A percentile compares a stretch with the other conserved stretches of the same genome.
phyloP scores from a whole-genome alignment of 2,888 invertebrate genomes.

The Drosophila picticornis region DNA sequence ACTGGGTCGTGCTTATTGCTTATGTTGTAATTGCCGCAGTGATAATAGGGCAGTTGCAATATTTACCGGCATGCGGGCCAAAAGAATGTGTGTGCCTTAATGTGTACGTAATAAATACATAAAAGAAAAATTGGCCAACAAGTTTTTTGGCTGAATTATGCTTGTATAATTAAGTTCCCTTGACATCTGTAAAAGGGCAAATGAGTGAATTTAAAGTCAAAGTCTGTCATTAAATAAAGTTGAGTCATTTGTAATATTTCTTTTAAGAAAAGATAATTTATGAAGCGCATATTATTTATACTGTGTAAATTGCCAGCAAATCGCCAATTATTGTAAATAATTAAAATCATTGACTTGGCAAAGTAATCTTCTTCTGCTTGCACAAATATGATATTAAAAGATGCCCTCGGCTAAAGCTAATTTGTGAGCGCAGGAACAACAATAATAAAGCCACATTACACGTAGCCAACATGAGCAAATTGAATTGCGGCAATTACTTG shows the following conservation, averaged over 20 bases:
- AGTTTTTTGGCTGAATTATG: neutral
- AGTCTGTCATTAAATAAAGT: conserved; percentile 1
- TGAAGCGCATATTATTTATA: conserved; percentile 1
- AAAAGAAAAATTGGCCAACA: neutral
- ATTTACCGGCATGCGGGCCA: conserved; percentile 18
- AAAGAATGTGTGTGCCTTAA: conserved; percentile 6
- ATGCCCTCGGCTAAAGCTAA: conserved; percentile 37
- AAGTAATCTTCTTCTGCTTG: conserved; percentile 11
- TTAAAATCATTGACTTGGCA: conserved; percentile 19
- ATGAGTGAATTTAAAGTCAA: neutral
- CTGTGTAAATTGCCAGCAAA: conserved; percentile 1
- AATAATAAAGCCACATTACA: conserved; percentile 68
- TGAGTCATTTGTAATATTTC: neutral
- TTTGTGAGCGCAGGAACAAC: conserved; percentile 37
- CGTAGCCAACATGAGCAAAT: conserved; percentile 76
- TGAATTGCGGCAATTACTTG: conserved; percentile 80
- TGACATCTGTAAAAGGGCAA: neutral
- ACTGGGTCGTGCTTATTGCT: conserved; percentile 34
- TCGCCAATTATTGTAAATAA: conserved; percentile 28
- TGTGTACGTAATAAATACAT: neutral
- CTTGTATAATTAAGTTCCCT: neutral
- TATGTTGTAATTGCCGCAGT: conserved; percentile 63
- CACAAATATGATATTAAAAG: conserved; percentile 32
- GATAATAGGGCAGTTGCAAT: conserved; percentile 47
- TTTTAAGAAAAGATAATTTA: neutral